Base-by-base conservation (phyloP, 2,113 vertebrate species). In the Smithornis capensis region DNA sequence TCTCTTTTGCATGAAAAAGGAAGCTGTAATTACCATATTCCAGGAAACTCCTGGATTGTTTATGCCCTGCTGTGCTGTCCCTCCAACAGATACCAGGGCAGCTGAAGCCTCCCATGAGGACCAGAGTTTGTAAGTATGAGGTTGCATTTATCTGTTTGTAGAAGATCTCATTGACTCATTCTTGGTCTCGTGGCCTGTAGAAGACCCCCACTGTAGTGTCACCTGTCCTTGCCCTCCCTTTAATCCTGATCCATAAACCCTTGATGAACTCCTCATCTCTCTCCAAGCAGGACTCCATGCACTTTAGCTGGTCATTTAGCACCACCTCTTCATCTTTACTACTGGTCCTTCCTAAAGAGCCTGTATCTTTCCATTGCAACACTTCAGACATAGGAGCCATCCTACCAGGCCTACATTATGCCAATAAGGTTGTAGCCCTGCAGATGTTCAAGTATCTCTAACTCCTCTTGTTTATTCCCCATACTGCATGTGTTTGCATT, bases 371-470 rank as follows among this genome's bases (percentile, higher is more conserved):
- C 55, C 29, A 53, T 27, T 18, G 1, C n/a, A 76, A 10, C 24
- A 10, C 29, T 21, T 16, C 17, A 68, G 7, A 47, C n/a, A 53
- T 18, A 75, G 19, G 29, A 47, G 14, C 24, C n/a, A 47, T 40
- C 9, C 16, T 29, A 25, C 12, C 24, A 79, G 8, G 18, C 8
- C 29, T 47, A 38, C 1, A 0, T 17, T 22, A 35, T 31, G 14
- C 6, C 37, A 27, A 0, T 31, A 23, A 35, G 16, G 23, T 17
- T 19, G 21, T 24, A 74, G 18, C 9, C 38, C 21, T 47, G 29
- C 14, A 47, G 18, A 8, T 12, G 13, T n/a, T 24, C 0, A 0
- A 14, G 3, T 10, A 33, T 47, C n/a, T 55, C 19, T 37, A 7
- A 42, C 14, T 53, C 17, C 14, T 67, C 21, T 70, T 44, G 4